Conservation (phyloP, 2,797 vertebrate genomes). For the Alcedo quadribrachys region DNA sequence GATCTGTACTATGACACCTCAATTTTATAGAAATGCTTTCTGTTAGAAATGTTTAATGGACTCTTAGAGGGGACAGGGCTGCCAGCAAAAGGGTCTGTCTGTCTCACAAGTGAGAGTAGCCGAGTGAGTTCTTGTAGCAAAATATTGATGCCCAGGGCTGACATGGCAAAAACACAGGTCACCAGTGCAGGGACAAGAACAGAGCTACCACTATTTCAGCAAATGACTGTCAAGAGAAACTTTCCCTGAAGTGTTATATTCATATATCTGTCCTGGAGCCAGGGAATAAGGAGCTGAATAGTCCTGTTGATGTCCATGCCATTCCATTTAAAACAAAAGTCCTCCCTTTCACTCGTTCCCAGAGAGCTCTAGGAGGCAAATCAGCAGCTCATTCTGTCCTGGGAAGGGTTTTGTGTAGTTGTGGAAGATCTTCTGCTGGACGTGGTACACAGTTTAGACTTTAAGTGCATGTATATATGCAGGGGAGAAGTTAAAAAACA, state of each 20-base stretch:
- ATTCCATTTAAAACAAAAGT: neutral
- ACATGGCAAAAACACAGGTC: neutral
- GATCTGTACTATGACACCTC: slow-evolving; percentile 16
- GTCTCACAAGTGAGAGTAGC: neutral
- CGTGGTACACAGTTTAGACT: neutral
- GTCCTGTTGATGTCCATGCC: neutral
- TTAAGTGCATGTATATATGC: neutral
- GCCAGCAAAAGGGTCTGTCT: neutral
- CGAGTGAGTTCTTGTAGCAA: neutral
- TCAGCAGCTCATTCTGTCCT: neutral
- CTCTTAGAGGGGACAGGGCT: neutral
- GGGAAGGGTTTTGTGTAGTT: neutral
- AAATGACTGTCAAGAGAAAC: neutral
- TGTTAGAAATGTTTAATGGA: slow-evolving; percentile 28
- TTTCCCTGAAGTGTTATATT: neutral
- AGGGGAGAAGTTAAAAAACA: neutral
- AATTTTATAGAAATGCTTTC: slow-evolving; percentile 22
- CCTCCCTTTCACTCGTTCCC: neutral
- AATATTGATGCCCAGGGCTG: neutral
- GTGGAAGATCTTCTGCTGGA: neutral
- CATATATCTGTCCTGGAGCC: neutral
- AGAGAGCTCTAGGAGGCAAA: neutral
- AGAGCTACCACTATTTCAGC: neutral
- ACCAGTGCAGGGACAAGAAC: neutral
- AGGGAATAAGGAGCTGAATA: neutral